These are phyloP conservation scores for Montifringilla adamsi DNA, from an alignment of 2,113 vertebrate species.

Conservation along the genomic window DNA sequence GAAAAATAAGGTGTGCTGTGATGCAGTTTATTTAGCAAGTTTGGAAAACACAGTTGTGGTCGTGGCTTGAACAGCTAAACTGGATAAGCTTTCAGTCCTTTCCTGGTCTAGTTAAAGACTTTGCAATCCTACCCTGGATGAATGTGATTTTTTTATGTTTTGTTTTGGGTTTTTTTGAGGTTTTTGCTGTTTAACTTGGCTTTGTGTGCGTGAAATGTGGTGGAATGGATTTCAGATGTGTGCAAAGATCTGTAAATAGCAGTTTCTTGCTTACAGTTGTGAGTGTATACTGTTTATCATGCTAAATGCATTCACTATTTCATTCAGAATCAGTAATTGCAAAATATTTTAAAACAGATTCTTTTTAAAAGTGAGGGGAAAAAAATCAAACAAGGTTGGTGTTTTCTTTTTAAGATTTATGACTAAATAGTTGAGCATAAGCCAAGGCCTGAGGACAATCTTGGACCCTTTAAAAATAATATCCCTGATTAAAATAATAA, in stretches of 20 bases:
- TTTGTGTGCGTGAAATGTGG: background rate
- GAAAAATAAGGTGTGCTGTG: background rate
- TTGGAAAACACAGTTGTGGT: background rate
- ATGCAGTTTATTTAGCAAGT: background rate
- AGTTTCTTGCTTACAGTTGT: constrained; percentile 18
- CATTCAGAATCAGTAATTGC: background rate
- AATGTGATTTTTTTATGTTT: background rate
- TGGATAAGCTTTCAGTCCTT: background rate
- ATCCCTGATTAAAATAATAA: background rate
- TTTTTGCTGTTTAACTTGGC: constrained; percentile 15
- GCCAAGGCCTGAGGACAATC: background rate
- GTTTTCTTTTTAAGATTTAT: background rate
- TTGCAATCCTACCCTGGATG: background rate
- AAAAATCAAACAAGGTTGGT: background rate
- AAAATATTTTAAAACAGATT: background rate
- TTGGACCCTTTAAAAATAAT: background rate
- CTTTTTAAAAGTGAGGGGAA: background rate
- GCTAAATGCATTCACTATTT: constrained; percentile 2
- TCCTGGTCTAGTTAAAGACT: background rate
- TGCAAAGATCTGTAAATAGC: constrained; percentile 29
- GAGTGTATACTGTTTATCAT: background rate
- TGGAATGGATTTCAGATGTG: constrained; percentile 12
- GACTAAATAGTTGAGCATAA: background rate
- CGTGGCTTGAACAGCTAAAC: background rate
- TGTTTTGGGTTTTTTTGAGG: background rate